Base-by-base conservation (phyloP, 30 jellyfish, hydroid and myxozoan genomes). In the Catostylus mosaicus region DNA sequence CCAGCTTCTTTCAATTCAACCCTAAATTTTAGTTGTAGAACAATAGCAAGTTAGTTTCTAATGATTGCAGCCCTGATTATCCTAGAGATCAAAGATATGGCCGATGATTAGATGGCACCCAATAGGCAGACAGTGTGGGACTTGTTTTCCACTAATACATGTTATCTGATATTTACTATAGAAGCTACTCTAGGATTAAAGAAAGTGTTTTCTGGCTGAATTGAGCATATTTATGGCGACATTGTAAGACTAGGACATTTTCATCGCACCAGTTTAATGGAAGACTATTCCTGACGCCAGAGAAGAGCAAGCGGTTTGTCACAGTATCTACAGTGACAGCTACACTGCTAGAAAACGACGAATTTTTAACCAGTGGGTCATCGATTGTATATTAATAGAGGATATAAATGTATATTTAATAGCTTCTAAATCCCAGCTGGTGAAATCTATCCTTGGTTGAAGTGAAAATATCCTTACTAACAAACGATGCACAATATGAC, bases 221-320 rank as follows among this genome's bases (percentile, higher is more conserved):
- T 50, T 8, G 0, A 9, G 20, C 0, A 50, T 59, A 1, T 23
- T 22, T 18, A 6, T 66, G 78, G 60, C 30, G 8, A 31, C 78
- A 66, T 18, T 31, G 18, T 66, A 9, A 32, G 30, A 16, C 2
- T 12, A 16, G 40, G 16, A 59, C 37, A 22, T 16, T 23, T 2
- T 19, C 4, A 8, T 16, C 2, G 11, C 37, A 59, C n/a, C n/a
- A n/a, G n/a, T n/a, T n/a, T n/a, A n/a, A n/a, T n/a, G n/a, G n/a
- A n/a, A n/a, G n/a, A n/a, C n/a, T n/a, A 59, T 37, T 26, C 10
- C 71, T 59, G 40, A 59, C 71, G 71, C 71, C 71, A 59, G 11
- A 59, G 38, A 59, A 27, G 71, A 23, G 16, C 71, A 59, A 59
- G 0, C 19, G 71, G 71, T 24, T 59, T 59, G 71, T 26, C 38